Percentiles rank a stretch among this genome's conserved stretches.
Evolutionary conservation across 2,113 vertebrate genomes (phyloP).

Genomic region (Pica pica): DNA sequence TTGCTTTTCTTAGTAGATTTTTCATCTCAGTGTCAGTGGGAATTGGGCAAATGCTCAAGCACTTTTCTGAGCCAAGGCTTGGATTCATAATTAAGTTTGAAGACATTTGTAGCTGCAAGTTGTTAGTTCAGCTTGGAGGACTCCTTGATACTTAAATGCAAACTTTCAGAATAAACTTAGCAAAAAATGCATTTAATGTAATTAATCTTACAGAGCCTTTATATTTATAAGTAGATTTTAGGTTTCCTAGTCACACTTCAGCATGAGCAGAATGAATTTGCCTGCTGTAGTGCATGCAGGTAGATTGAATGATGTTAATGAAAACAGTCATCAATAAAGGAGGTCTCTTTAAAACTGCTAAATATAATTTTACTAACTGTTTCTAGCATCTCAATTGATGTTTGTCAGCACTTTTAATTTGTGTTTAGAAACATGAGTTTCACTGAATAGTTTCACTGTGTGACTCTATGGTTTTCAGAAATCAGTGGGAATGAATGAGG

Average conservation of each 20-base stretch:
- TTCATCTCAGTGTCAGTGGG: neutral
- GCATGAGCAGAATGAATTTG: neutral
- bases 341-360: neutral
- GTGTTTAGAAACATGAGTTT: neutral
- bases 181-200: neutral
- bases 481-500: neutral
- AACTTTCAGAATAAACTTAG: neutral
- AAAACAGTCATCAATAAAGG: neutral
- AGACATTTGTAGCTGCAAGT: neutral
- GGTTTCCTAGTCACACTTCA: neutral
- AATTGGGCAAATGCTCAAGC: neutral
- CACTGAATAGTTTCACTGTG: neutral
- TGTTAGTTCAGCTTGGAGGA: neutral
- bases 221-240: neutral
- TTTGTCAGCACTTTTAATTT: neutral
- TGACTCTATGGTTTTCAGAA: neutral
- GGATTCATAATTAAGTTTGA: neutral
- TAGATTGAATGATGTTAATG: neutral
- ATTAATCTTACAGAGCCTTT: neutral
- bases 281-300: neutral
- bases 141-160: neutral
- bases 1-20: neutral
- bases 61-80: neutral
- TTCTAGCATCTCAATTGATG: neutral
- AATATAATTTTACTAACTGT: neutral